Evolutionary conservation across 2,888 invertebrate species (phyloP).

Genomic region (Eupithecia vulgata): DNA sequence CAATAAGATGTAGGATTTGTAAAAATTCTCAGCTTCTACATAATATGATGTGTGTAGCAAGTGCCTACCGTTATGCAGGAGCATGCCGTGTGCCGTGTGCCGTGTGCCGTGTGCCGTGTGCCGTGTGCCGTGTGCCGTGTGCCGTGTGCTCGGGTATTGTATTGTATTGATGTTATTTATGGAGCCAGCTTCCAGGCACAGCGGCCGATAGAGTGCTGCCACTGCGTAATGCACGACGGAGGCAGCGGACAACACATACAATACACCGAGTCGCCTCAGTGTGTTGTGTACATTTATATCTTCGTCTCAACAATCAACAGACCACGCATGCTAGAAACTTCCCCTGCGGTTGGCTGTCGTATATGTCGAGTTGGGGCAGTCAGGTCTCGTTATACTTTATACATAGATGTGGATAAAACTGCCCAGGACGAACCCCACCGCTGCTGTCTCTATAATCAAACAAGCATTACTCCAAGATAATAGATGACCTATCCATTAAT

Average conservation of each 20-base stretch:
- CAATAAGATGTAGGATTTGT: neutral
- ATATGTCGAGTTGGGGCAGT: too few species aligned
- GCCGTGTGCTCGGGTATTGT: neutral
- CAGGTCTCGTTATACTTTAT: too few species aligned
- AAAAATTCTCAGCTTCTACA: neutral
- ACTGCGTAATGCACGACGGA: neutral
- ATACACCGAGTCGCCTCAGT: neutral
- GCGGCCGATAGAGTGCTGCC: neutral
- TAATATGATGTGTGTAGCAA: neutral
- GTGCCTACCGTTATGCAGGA: neutral
- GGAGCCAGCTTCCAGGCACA: neutral
- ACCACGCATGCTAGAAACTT: too few species aligned
- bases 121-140: too few species aligned
- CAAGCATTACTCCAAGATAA: neutral
- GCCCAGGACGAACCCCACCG: neutral
- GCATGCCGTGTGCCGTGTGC: neutral
- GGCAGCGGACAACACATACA: neutral
- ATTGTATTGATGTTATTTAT: neutral
- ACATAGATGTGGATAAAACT: neutral
- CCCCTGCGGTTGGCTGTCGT: too few species aligned
- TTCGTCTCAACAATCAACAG: too few species aligned
- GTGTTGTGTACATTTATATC: too few species aligned
- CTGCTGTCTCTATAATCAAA: neutral
- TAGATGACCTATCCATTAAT: conserved; percentile 5
- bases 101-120: too few species aligned